phyloP scores from a whole-genome alignment of 1,140 invertebrate species.

The Globodera ellingtonae region DNA sequence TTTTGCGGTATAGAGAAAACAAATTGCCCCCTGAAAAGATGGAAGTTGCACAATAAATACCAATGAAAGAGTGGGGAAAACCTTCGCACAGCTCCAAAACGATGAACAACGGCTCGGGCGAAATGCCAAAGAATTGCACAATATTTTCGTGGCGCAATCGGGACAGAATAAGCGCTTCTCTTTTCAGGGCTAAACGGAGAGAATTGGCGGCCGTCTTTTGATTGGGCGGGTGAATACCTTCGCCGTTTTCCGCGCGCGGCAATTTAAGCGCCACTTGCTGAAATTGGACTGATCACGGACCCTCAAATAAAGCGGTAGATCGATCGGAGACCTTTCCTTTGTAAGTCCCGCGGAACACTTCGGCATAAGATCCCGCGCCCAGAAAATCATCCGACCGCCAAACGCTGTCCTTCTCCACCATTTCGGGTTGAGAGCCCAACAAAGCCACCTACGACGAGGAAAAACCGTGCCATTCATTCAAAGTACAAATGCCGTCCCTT shows the following conservation, averaged over 20 bases:
- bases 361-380: slow-evolving; percentile 23
- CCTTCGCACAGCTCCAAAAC: slow-evolving; percentile 39
- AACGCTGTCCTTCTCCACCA: slow-evolving; percentile 13
- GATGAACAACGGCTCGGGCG: slow-evolving; percentile 26
- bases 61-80: slow-evolving; percentile 24
- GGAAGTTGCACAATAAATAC: slow-evolving; percentile 3
- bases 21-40: slow-evolving; percentile 39
- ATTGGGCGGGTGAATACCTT: slow-evolving; percentile 2
- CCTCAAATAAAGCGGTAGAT: not conserved
- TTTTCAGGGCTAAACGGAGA: slow-evolving; percentile 31
- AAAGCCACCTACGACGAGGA: slow-evolving; percentile 5
- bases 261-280: slow-evolving; percentile 33
- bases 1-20: slow-evolving; percentile 29
- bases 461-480: not conserved
- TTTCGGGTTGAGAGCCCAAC: slow-evolving; percentile 26
- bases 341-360: slow-evolving; percentile 32
- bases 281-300: not conserved
- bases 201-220: not conserved
- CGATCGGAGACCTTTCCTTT: slow-evolving; percentile 18
- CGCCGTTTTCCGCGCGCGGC: not conserved
- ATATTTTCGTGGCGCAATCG: slow-evolving; percentile 37
- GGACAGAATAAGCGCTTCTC: slow-evolving; percentile 33
- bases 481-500: not conserved
- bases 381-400: not conserved
- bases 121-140: slow-evolving; percentile 38